phyloP scores from a whole-genome alignment of 2,797 vertebrate species.

The Chlorospingus flavigularis region DNA sequence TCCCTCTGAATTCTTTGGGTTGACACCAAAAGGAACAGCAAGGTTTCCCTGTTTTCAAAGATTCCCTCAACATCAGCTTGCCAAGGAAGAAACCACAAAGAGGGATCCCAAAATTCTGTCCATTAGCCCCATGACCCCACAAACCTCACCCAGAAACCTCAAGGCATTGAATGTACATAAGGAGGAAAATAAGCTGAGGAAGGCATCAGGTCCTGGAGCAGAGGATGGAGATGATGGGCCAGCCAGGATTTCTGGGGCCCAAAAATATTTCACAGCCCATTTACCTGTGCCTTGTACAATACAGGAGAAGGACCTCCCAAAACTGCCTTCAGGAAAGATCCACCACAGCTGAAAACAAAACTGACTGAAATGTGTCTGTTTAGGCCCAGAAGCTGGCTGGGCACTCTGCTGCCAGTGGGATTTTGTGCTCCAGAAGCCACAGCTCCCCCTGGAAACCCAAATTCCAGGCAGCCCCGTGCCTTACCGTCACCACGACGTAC shows the following conservation, averaged over 20 bases:
- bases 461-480: not conserved
- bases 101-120: not conserved
- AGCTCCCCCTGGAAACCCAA: not conserved
- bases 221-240: not conserved
- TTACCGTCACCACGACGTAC: constrained; percentile 89
- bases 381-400: not conserved
- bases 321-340: not conserved
- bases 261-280: not conserved
- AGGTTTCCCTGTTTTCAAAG: not conserved
- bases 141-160: not conserved
- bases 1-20: not conserved
- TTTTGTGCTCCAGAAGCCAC: not conserved
- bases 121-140: not conserved
- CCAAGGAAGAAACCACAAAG: not conserved
- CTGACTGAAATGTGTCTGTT: not conserved
- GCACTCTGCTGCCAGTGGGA: not conserved
- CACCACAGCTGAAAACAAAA: not conserved
- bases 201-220: accelerated
- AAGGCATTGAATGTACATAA: not conserved
- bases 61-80: not conserved
- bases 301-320: not conserved
- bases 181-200: not conserved
- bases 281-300: not conserved
- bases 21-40: accelerated
- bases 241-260: not conserved